Evolutionary conservation across 2,797 vertebrate species (phyloP), one percentile per base, ranked within the genome.

Genomic region (Phrynocephalus guinanensis): DNA sequence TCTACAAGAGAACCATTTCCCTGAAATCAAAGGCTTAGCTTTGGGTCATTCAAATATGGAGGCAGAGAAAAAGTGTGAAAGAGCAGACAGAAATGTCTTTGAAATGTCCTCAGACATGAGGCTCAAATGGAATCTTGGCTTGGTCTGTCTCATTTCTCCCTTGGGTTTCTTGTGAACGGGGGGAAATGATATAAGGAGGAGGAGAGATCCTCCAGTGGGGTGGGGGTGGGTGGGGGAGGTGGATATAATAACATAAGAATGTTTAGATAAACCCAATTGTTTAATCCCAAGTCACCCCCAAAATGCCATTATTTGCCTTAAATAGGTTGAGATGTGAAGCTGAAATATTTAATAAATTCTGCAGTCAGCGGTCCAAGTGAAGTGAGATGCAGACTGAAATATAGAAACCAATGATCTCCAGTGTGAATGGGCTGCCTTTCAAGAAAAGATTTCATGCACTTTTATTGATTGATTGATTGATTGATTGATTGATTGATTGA

Each of bases 361-460:
- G 86, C 85, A 91, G 68, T 88, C 94, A 38, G 82, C 92, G 90
- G 91, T 92, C 18, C 87, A 1, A 1, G 85, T 15, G 87, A 92
- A 91, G 85, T 77, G 87, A 67, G 20, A 8, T 26, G 22, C 38
- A 30, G 33, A 82, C 28, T 84, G 72, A 66, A 10, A 24, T n/a
- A 28, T n/a, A 16, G 13, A 26, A 3, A 63, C 3, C 28, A 87
- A 72, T 87, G 86, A 73, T 2, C 13, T 0, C 6, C 75, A 85
- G 86, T 28, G 83, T 80, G 1, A 30, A 72, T 84, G 66, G 71
- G 33, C n/a, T 91, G 5, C 52, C 33, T 89, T 93, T 86, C 79
- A 86, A 79, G 66, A 24, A 92, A 52, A 93, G 90, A 26, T 22
- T 88, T 15, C 82, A 70, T 81, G 52, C 28, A 87, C 38, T 44